Base-by-base conservation (phyloP, 2,888 invertebrate genomes). In the Carpatolechia fugitivella region DNA sequence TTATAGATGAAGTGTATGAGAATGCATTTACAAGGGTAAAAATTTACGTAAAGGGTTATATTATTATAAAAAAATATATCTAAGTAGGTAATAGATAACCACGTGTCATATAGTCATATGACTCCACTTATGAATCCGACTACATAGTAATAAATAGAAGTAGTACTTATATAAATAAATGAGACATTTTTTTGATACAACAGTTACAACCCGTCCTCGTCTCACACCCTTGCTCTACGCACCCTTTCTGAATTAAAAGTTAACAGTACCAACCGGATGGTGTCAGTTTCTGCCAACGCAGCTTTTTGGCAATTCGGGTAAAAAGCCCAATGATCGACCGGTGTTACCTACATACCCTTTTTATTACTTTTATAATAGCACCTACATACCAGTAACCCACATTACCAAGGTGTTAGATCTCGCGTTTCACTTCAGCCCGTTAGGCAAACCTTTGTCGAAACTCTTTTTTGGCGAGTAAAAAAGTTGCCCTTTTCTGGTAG, bases 361-460 rank as follows among this genome's bases (percentile, higher is more conserved):
- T 41, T 41, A 41, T 5, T 18, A 24, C 24, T 35, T 40, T 41
- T 41, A 18, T 48, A 33, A 48, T 33, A 41, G 30, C 29, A 61
- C 73, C 70, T 73, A 69, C 74, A 79, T 78, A 74, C 85, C 72
- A 82, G 74, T 90, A 88, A 90, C 90, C 90, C 89, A 90, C 80
- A 87, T 90, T 82, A 82, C 82, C 85, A 89, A 90, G 89, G 89
- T 90, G 90, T 85, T 82, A 76, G 75, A 80, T 82, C 80, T 90
- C 88, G 76, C 72, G 79, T 90, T 90, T 80, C 90, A 82, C 76
- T 79, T 18, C 40, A 41, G 40, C 40, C 83, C 88, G 88, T 86
- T 88, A 85, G 70, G 68, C 72, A 78, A 70, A 65, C 76, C 72
- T 75, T 85, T 83, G 80, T 77, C 60, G 62, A 78, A 44, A 77